Evolutionary conservation across 2,113 vertebrate genomes (phyloP).

Genomic region (Formicarius rufipectus): DNA sequence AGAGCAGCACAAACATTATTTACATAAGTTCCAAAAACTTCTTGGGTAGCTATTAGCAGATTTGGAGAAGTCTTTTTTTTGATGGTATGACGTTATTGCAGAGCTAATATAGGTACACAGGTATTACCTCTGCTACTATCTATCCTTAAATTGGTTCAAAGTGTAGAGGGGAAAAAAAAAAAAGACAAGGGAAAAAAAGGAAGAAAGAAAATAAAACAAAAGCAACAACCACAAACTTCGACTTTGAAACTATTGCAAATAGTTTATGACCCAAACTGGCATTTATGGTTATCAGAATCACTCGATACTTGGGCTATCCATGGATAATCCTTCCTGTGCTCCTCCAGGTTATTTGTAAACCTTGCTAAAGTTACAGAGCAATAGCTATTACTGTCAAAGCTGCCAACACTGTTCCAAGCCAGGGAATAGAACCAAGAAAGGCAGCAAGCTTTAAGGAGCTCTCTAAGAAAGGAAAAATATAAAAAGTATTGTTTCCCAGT

Average conservation of each 20-base stretch:
- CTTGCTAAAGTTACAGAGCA: not conserved
- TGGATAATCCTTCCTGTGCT: not conserved
- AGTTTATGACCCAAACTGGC: not conserved
- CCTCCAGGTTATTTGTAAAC: not conserved
- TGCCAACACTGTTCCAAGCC: not conserved
- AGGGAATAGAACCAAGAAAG: rapidly evolving
- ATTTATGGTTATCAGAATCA: not conserved
- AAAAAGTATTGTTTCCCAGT: not conserved
- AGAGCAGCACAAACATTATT: not conserved
- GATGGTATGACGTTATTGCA: not conserved
- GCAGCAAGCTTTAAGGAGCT: not conserved
- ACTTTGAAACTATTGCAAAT: not conserved
- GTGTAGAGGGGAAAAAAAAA: not conserved
- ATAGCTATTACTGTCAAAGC: not conserved
- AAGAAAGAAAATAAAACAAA: not conserved
- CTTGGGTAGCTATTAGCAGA: not conserved
- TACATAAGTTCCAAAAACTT: not conserved
- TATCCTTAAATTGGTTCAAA: not conserved
- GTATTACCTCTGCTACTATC: not conserved
- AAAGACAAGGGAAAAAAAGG: no score
- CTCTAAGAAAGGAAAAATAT: not conserved
- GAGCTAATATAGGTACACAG: not conserved
- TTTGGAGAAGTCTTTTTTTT: not conserved
- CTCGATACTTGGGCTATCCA: rapidly evolving
- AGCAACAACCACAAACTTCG: no score